Evolutionary conservation across 2,113 vertebrate genomes (phyloP).

Genomic region (Danionella cerebrum): DNA sequence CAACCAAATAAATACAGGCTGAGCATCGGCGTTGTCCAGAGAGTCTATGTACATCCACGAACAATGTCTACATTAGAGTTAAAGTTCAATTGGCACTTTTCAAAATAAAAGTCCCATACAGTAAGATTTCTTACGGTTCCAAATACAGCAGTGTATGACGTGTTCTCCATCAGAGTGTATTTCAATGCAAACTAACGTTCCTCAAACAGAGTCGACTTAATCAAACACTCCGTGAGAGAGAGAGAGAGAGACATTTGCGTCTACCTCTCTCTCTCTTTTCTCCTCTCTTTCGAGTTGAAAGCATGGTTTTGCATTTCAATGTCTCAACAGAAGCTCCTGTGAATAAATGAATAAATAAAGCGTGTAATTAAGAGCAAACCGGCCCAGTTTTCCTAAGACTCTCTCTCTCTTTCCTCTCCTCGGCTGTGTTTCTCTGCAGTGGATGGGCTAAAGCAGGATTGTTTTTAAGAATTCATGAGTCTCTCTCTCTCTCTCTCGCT

Average conservation of each 20-base stretch:
- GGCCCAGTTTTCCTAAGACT: constrained; percentile 52
- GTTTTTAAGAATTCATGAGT: constrained; percentile 29
- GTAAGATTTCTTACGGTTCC: no score
- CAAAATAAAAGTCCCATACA: no score
- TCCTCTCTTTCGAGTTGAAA: constrained; percentile 45
- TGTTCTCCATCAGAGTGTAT: background rate
- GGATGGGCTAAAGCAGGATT: constrained; percentile 4
- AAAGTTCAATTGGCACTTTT: no score
- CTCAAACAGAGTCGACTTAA: background rate
- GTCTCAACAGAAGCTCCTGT: constrained; percentile 42
- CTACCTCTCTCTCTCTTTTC: constrained; percentile 27
- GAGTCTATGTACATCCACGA: no score
- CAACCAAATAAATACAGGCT: no score
- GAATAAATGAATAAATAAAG: constrained; percentile 71
- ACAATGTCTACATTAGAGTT: no score
- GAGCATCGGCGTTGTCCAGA: no score
- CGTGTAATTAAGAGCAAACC: constrained; percentile 63
- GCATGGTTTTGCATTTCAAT: constrained; percentile 61
- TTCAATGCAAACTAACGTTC: background rate
- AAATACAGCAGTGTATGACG: no score
- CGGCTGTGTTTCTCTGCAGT: constrained; percentile 20
- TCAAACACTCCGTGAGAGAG: no score
- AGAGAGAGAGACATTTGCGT: constrained; percentile 1
- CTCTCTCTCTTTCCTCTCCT: constrained; percentile 32
- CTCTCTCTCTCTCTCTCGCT: constrained; percentile 28